Percentiles rank a stretch among this genome's conserved stretches.
Evolutionary conservation across 2,888 invertebrate genomes (phyloP).

Genomic region (Clusia tigrina): DNA sequence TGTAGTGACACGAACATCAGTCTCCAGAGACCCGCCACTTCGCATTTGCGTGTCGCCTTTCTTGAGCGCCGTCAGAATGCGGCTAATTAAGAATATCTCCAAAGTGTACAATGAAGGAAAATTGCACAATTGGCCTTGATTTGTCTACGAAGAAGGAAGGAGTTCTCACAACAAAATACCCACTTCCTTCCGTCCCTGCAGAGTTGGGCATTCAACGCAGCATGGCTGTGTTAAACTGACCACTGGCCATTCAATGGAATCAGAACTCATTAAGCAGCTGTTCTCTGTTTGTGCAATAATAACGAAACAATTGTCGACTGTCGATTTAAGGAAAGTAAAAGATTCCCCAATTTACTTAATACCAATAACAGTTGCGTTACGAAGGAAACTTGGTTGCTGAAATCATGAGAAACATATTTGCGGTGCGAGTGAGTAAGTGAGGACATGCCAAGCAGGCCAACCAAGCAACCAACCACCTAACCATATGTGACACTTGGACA

Average conservation of each 20-base stretch:
- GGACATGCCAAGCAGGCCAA: too few relatives aligned
- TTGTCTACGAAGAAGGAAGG: not conserved
- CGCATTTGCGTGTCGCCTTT: not conserved
- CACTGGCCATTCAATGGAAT: constrained; percentile 15
- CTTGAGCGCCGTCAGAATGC: not conserved
- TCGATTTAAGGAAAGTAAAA: not conserved
- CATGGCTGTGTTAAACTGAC: constrained; percentile 11
- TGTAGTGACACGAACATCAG: too few relatives aligned
- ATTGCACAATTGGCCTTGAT: not conserved
- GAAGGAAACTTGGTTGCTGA: not conserved
- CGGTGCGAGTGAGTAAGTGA: too few relatives aligned
- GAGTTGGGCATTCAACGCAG: constrained; percentile 9
- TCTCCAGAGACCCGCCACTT: too few relatives aligned
- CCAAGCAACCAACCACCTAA: too few relatives aligned
- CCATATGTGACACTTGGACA: not conserved
- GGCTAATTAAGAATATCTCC: not conserved
- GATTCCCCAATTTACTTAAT: not conserved
- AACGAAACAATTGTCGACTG: constrained; percentile 12
- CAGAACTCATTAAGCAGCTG: constrained; percentile 30
- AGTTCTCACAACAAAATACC: too few relatives aligned
- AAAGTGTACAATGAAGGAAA: not conserved
- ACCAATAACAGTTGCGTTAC: not conserved
- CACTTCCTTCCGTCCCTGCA: too few relatives aligned
- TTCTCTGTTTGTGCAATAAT: constrained; percentile 14
- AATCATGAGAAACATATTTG: not conserved